Evolutionary conservation across 2,888 invertebrate species (phyloP).

Genomic region (Congeria kusceri): DNA sequence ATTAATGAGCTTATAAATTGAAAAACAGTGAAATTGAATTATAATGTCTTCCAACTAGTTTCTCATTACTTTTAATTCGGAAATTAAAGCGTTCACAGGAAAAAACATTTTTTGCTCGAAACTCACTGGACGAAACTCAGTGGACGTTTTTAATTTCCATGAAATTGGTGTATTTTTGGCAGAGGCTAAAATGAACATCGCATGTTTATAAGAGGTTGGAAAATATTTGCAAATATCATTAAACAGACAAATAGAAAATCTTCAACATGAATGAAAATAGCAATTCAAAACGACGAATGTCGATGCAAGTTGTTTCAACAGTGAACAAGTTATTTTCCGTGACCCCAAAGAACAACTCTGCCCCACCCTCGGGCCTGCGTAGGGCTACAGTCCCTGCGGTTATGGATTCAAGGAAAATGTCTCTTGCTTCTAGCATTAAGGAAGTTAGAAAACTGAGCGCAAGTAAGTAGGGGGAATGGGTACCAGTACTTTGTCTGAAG

Average conservation of each 20-base stretch:
- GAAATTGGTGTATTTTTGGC: too few relatives aligned
- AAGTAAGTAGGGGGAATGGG: conserved; percentile 33
- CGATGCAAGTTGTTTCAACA: conserved; percentile 46
- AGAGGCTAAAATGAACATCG: too few relatives aligned
- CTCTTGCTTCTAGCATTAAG: conserved; percentile 30
- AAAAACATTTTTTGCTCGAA: too few relatives aligned
- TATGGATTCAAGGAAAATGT: conserved; percentile 36
- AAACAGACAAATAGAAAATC: background rate
- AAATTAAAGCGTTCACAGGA: too few relatives aligned
- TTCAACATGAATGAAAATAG: background rate
- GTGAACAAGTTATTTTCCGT: conserved; percentile 2
- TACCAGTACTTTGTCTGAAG: too few relatives aligned
- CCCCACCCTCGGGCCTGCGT: conserved; percentile 42
- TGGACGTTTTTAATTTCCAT: too few relatives aligned
- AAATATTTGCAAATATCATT: background rate
- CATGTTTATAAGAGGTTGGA: too few relatives aligned
- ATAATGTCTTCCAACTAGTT: too few relatives aligned
- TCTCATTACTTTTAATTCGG: too few relatives aligned
- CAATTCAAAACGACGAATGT: conserved; percentile 43
- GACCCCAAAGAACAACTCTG: conserved; percentile 47
- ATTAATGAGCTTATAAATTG: too few relatives aligned
- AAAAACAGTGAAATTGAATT: too few relatives aligned
- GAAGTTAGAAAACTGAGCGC: conserved; percentile 50
- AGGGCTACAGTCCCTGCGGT: conserved; percentile 35
- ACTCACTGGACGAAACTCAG: too few relatives aligned